These are phyloP conservation scores for Pseudeuparius sepicola DNA, from an alignment of 2,888 invertebrate species.

Conservation along the genomic window DNA sequence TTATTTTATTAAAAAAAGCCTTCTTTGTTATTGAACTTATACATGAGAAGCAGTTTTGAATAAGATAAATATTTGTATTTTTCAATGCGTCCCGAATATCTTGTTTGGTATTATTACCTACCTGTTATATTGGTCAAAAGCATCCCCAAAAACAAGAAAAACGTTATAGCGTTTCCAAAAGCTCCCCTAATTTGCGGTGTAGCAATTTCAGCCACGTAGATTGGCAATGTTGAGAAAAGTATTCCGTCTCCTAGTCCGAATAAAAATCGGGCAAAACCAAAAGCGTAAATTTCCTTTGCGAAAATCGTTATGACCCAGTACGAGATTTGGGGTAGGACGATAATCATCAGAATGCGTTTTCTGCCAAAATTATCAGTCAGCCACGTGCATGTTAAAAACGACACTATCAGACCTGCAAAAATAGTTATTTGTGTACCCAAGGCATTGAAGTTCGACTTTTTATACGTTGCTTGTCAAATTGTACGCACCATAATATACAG, in stretches of 20 bases:
- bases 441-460: no score
- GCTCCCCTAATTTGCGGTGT: constrained; percentile 15
- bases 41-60: constrained; percentile 9
- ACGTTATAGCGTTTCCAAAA: constrained; percentile 16
- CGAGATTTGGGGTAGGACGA: constrained; percentile 27
- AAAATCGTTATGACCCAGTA: constrained; percentile 21
- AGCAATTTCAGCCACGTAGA: constrained; percentile 15
- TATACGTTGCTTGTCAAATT: no score
- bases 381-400: constrained; percentile 26
- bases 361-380: constrained; percentile 30
- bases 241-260: constrained; percentile 13
- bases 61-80: no score
- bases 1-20: no score
- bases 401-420: constrained; percentile 22
- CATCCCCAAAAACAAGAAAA: constrained; percentile 16
- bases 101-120: constrained; percentile 12
- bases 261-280: constrained; percentile 14
- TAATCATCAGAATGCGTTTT: constrained; percentile 28
- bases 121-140: constrained; percentile 13
- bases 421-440: no score
- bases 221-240: constrained; percentile 16
- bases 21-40: no score
- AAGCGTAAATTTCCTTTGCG: constrained; percentile 12
- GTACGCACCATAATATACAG: no score
- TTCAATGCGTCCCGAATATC: no score